Conservation (phyloP, 2,888 invertebrate genomes). For the Petrolisthes cinctipes region DNA sequence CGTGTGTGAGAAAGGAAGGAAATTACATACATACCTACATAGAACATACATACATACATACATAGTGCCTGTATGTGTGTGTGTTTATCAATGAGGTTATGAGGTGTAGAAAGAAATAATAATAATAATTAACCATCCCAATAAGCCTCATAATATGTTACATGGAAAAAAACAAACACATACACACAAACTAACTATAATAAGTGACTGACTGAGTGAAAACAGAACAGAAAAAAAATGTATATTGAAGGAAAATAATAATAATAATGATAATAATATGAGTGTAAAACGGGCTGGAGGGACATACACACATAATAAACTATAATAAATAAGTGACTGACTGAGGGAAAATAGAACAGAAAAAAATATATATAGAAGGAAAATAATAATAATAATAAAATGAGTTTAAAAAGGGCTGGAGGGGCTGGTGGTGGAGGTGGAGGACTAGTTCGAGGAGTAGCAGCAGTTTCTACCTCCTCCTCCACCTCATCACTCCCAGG, state of each 20-base stretch:
- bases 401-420: conserved; percentile 38
- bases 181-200: too few species aligned
- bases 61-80: too few species aligned
- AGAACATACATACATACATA: too few species aligned
- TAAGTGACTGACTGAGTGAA: too few species aligned
- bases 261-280: not conserved
- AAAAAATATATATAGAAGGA: not conserved
- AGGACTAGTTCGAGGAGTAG: not conserved
- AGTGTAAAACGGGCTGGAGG: not conserved
- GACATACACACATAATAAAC: not conserved
- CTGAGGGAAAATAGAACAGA: not conserved
- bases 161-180: too few species aligned
- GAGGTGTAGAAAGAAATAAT: too few species aligned
- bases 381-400: conserved; percentile 35
- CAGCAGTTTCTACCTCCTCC: not conserved
- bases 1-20: too few species aligned
- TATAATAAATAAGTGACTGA: not conserved
- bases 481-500: conserved; percentile 33
- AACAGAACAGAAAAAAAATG: too few species aligned
- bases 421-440: conserved; percentile 8
- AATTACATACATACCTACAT: too few species aligned
- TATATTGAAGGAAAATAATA: not conserved
- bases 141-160: too few species aligned
- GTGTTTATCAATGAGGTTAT: too few species aligned
- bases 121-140: too few species aligned